These are phyloP conservation scores for Ichneumoninae sp. DNA, from an alignment of 2,888 invertebrate genomes.

Conservation along the genomic window DNA sequence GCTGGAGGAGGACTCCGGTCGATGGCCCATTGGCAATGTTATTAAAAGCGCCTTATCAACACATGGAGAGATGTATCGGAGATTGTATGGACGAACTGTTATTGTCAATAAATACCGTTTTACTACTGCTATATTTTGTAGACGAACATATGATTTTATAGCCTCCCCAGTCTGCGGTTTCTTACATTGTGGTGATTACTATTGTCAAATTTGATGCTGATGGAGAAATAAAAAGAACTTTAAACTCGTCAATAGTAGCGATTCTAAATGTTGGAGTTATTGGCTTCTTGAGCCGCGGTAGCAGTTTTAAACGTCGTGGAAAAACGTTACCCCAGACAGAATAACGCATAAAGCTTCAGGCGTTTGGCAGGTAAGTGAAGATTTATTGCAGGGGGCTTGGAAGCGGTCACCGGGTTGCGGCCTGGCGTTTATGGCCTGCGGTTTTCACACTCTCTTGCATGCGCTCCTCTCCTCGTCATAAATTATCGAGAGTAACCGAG, in stretches of 20 bases:
- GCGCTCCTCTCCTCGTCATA: slow-evolving; percentile 66
- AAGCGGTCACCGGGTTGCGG: slow-evolving; percentile 66
- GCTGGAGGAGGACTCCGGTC: too few relatives aligned
- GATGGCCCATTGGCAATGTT: too few relatives aligned
- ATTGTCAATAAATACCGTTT: too few relatives aligned
- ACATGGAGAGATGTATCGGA: too few relatives aligned
- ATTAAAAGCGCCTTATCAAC: too few relatives aligned
- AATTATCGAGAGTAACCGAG: slow-evolving; percentile 66
- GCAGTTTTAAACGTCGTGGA: background rate
- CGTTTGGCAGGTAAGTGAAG: slow-evolving; percentile 51
- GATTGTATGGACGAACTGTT: too few relatives aligned
- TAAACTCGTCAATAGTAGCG: background rate
- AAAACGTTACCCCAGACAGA: background rate
- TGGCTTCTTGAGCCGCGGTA: background rate
- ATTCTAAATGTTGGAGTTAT: background rate
- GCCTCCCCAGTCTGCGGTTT: too few relatives aligned
- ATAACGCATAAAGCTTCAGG: background rate
- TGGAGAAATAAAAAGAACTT: too few relatives aligned
- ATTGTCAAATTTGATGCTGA: too few relatives aligned
- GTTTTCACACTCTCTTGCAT: slow-evolving; percentile 73
- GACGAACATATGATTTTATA: too few relatives aligned
- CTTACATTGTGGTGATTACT: too few relatives aligned
- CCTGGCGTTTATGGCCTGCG: slow-evolving; percentile 74
- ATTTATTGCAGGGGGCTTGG: slow-evolving; percentile 55
- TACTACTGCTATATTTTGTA: too few relatives aligned